Evolutionary conservation across 1,140 invertebrate genomes (phyloP), one percentile per base, ranked within the genome.

Genomic region (Leptoteleia sp.): DNA sequence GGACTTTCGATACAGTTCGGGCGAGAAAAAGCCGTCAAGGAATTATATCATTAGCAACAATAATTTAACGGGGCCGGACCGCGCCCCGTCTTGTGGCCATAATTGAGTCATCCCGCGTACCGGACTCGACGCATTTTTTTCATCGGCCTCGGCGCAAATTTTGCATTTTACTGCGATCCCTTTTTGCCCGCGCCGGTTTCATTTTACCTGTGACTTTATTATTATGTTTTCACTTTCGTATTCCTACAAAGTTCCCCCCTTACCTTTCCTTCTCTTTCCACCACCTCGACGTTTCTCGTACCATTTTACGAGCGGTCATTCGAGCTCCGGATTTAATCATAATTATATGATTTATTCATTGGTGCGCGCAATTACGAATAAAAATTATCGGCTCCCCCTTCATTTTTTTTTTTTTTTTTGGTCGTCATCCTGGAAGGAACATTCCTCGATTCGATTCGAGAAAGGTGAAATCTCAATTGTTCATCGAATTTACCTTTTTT

Each of bases 11-110:
- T 76, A 61, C 61, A 50, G 31, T 29, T 15, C 52, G 27, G 19
- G 57, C 42, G 33, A 48, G 57, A 70, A 50, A n/a, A n/a, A 54
- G 73, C 67, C 54, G 59, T 43, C 80, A 38, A 84, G 84, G 84
- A 84, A 83, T n/a, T 84, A 83, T 83, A 77, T 81, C 81, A 82
- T 84, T 84, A 84, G 73, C 40, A 64, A 82, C 43, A 76, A 84
- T 84, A 85, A 84, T 85, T 85, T 85, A 85, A 59, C 48, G n/a
- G 42, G 16, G 12, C 33, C 29, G 50, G 61, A 76, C 59, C 45
- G 77, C 45, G 16, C 40, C 62, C 52, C 55, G 22, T 47, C 64
- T 42, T 37, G 62, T 33, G 52, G 55, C 62, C 48, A 50, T 85
- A 85, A 85, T 85, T 85, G 83, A 85, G 82, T 55, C 81, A 80